Conservation (phyloP, 2,113 vertebrate genomes). For the Heliornis fulica region DNA sequence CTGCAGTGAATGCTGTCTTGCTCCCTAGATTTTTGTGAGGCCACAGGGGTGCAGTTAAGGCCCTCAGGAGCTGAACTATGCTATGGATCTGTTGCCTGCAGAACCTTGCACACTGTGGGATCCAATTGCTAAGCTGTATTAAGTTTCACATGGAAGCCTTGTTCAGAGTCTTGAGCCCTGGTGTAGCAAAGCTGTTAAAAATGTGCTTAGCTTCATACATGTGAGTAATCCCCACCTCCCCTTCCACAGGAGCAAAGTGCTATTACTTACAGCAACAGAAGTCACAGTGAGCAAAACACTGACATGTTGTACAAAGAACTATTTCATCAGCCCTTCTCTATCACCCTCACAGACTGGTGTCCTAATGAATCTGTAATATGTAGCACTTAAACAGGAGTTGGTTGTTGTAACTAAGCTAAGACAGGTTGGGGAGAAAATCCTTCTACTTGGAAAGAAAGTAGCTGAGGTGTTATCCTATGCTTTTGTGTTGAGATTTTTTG, state of each 20-base stretch:
- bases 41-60: background rate
- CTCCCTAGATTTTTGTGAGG: background rate
- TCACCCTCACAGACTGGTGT: background rate
- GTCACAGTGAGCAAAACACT: background rate
- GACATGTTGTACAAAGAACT: background rate
- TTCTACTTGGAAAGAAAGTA: background rate
- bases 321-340: background rate
- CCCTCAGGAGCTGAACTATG: background rate
- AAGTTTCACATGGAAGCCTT: background rate
- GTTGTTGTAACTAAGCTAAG: background rate
- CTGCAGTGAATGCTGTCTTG: background rate
- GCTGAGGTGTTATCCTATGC: background rate
- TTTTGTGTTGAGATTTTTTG: conserved; percentile 63
- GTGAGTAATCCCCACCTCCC: background rate
- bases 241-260: background rate
- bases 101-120: background rate
- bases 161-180: background rate
- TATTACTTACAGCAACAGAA: background rate
- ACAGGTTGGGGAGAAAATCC: background rate
- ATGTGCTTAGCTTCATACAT: background rate
- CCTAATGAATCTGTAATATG: background rate
- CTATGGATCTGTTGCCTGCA: background rate
- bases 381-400: background rate
- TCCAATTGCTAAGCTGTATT: background rate
- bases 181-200: background rate